A percentile compares a stretch with the other conserved stretches of the same genome.
Evolutionary conservation across 2,888 invertebrate genomes (phyloP).

Genomic region (Netelia melanura): DNA sequence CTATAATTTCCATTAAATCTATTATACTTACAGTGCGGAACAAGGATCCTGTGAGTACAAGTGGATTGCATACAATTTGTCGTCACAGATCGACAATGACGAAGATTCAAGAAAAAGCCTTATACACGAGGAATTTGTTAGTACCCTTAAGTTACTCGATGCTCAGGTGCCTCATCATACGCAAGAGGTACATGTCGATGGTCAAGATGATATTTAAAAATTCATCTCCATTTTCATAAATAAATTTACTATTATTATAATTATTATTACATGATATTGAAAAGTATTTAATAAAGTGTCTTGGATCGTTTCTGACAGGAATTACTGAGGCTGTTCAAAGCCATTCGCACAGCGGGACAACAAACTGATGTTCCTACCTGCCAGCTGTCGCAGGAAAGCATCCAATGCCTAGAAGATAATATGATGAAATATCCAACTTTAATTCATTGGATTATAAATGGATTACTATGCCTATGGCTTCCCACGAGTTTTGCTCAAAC

Average conservation of each 20-base stretch:
- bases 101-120: conserved; percentile 43
- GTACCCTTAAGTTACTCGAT: conserved; percentile 70
- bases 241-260: neutral
- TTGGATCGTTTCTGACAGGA: conserved; percentile 68
- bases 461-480: conserved; percentile 76
- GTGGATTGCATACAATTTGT: conserved; percentile 76
- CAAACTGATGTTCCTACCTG: conserved; percentile 81
- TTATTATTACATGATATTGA: neutral
- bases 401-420: conserved; percentile 85
- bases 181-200: conserved; percentile 44
- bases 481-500: conserved; percentile 70
- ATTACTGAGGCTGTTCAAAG: conserved; percentile 72
- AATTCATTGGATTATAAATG: conserved; percentile 78
- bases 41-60: conserved; percentile 64
- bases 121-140: conserved; percentile 71
- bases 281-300: neutral
- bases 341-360: conserved; percentile 62
- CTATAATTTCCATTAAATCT: neutral
- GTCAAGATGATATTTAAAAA: neutral
- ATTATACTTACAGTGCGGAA: conserved; percentile 50
- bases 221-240: neutral
- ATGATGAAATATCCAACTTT: conserved; percentile 84
- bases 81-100: conserved; percentile 69
- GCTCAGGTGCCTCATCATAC: conserved; percentile 64
- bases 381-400: conserved; percentile 82